Evolutionary conservation across 2,888 invertebrate species (phyloP).

Genomic region (Synergus itoensis): DNA sequence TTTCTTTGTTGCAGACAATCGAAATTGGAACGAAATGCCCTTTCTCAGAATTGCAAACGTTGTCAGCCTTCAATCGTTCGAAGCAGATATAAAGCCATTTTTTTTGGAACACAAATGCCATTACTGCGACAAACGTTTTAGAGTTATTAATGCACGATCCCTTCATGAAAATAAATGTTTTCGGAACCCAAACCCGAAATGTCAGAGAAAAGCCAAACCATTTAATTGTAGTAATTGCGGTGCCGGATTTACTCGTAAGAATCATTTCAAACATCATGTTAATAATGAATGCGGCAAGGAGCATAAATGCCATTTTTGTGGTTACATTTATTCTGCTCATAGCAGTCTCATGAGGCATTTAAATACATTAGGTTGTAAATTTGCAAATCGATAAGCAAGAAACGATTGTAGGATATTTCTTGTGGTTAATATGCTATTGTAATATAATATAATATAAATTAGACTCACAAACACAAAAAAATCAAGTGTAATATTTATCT

Average conservation of each 20-base stretch:
- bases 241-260: not conserved
- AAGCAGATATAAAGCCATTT: not conserved
- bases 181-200: not conserved
- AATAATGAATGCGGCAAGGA: not conserved
- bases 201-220: not conserved
- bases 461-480: too few relatives aligned
- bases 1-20: not conserved
- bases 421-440: too few relatives aligned
- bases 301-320: not conserved
- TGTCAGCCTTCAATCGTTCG: not conserved
- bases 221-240: not conserved
- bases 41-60: not conserved
- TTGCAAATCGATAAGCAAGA: too few relatives aligned
- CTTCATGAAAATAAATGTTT: constrained; percentile 4
- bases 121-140: not conserved
- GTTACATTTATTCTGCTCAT: not conserved
- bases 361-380: too few relatives aligned
- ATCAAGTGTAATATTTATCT: too few relatives aligned
- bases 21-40: not conserved
- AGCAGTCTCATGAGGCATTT: not conserved
- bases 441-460: too few relatives aligned
- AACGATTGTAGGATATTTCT: too few relatives aligned
- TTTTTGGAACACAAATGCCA: not conserved
- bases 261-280: not conserved
- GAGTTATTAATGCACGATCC: not conserved